A percentile compares a stretch with the other conserved stretches of the same genome.
Conservation (phyloP, 2,797 vertebrate genomes). For the Phoeniculus purpureus region DNA sequence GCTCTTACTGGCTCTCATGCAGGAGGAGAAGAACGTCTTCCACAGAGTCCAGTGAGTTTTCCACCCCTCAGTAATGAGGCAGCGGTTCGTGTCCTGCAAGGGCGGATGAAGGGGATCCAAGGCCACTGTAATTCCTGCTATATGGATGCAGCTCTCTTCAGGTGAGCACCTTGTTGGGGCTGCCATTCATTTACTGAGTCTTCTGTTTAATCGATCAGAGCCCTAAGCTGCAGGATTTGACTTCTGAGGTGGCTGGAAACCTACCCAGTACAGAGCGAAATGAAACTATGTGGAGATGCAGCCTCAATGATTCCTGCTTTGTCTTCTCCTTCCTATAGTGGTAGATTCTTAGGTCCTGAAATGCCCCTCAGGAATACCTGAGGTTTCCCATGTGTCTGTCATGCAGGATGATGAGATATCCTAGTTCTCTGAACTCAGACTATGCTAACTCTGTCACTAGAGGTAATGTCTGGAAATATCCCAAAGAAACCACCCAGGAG, state of each 20-base stretch:
- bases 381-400: not conserved
- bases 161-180: conserved; percentile 68
- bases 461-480: not conserved
- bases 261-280: not conserved
- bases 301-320: not conserved
- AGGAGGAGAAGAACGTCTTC: conserved; percentile 44
- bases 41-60: conserved; percentile 40
- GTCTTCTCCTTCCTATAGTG: not conserved
- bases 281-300: not conserved
- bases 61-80: conserved; percentile 79
- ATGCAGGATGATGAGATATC: not conserved
- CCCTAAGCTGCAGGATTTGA: not conserved
- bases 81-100: conserved; percentile 77
- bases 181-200: not conserved
- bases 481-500: not conserved
- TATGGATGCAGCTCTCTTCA: conserved; percentile 91
- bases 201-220: not conserved
- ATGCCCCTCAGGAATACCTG: not conserved
- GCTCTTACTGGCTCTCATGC: not conserved
- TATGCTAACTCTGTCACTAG: not conserved
- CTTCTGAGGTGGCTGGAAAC: not conserved
- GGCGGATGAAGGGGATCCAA: conserved; percentile 89
- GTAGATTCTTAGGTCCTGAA: not conserved
- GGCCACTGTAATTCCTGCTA: conserved; percentile 95
- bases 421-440: not conserved